Evolutionary conservation across 2,113 vertebrate genomes (phyloP).

Genomic region (Orycteropus afer): DNA sequence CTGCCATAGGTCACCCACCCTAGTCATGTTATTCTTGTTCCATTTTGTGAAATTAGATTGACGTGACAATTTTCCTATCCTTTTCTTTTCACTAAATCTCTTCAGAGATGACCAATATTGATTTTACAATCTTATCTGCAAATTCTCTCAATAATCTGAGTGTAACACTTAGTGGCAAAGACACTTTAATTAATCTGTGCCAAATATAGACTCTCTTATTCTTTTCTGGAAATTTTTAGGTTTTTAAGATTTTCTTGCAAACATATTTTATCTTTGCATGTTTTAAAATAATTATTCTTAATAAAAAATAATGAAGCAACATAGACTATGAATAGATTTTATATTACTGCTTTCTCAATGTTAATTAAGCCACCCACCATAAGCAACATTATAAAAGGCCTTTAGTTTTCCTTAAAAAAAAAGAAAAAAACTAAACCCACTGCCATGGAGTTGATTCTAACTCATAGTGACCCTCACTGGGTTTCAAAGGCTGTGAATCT

Average conservation of each 20-base stretch:
- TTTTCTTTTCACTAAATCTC: not conserved
- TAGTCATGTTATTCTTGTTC: not conserved
- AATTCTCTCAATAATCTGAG: not conserved
- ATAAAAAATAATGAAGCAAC: constrained; percentile 38
- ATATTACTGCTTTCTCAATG: not conserved
- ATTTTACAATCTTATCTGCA: no score
- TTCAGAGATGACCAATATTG: no score
- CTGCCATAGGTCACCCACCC: not conserved
- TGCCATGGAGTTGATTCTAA: no score
- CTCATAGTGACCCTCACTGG: no score
- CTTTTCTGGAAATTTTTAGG: not conserved
- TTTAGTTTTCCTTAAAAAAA: constrained; percentile 41
- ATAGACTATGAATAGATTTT: not conserved
- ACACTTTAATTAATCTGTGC: not conserved
- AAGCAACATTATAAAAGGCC: not conserved
- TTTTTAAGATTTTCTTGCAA: constrained; percentile 12
- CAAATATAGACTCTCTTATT: not conserved
- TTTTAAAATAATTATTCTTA: no score
- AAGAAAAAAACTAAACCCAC: no score
- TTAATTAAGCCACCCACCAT: constrained; percentile 14
- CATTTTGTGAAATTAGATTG: not conserved
- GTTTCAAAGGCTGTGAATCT: no score
- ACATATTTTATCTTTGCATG: not conserved
- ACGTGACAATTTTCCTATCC: not conserved
- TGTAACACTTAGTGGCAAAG: not conserved